Evolutionary conservation across 1,140 invertebrate genomes (phyloP).

Genomic region (Drosophila arizonae): DNA sequence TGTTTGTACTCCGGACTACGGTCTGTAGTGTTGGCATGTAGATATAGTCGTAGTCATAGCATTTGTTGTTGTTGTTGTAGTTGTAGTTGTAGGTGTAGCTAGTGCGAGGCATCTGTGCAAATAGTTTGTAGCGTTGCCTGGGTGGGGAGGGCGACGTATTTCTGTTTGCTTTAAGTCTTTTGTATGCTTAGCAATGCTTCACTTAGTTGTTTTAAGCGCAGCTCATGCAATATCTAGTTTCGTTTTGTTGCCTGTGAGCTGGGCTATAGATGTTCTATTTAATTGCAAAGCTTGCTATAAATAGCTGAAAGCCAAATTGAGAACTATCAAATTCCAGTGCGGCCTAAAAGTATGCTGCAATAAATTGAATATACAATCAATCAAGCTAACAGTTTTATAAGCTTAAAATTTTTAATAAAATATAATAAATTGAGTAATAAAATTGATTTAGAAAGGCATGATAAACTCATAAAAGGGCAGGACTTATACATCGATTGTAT

Average conservation of each 20-base stretch:
- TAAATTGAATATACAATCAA: not conserved
- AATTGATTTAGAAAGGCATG: too few relatives aligned
- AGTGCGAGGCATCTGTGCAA: constrained; percentile 23
- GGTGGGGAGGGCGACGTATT: not conserved
- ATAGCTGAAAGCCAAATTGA: not conserved
- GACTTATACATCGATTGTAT: too few relatives aligned
- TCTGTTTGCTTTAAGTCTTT: constrained; percentile 38
- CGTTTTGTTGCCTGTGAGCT: not conserved
- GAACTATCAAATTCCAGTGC: not conserved
- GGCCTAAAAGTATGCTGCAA: constrained; percentile 5
- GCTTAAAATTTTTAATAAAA: too few relatives aligned
- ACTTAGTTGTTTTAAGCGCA: constrained; percentile 11
- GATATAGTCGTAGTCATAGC: constrained; percentile 19
- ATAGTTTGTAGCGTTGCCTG: constrained; percentile 36
- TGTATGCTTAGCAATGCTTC: constrained; percentile 23
- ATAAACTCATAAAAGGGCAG: too few relatives aligned
- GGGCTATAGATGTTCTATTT: not conserved
- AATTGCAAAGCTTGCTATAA: not conserved
- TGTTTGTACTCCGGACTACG: constrained; percentile 41
- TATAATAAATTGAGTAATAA: too few relatives aligned
- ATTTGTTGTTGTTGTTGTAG: constrained; percentile 2
- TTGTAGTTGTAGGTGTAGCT: constrained; percentile 5
- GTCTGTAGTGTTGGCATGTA: constrained; percentile 28
- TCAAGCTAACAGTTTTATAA: not conserved
- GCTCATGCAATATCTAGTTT: not conserved